Percentiles rank a stretch among this genome's conserved stretches.
These are phyloP conservation scores for Dendrolimus houi DNA, from an alignment of 2,888 invertebrate species.

Conservation along the genomic window DNA sequence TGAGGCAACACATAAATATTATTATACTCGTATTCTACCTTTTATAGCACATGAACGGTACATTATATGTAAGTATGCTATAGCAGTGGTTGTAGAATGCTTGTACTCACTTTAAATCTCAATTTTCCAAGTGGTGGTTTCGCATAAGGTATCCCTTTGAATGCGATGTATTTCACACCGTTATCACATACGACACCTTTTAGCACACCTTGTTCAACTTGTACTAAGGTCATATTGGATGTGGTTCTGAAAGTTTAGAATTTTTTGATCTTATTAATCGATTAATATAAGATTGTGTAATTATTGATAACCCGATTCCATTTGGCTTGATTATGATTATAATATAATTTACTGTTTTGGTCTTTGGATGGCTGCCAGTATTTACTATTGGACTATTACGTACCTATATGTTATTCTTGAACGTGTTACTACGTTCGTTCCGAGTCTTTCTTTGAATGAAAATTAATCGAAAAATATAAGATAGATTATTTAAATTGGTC, in stretches of 20 bases:
- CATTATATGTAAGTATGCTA: too few species aligned
- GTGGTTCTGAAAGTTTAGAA: constrained; percentile 21
- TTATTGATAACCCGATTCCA: background rate
- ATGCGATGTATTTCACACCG: constrained; percentile 46
- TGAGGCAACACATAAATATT: too few species aligned
- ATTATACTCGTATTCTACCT: too few species aligned
- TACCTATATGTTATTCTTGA: background rate
- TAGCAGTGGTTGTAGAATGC: constrained; percentile 1
- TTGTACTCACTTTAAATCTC: constrained; percentile 74
- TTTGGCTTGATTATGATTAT: background rate
- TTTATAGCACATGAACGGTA: too few species aligned
- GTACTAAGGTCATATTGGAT: constrained; percentile 37
- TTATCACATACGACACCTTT: constrained; percentile 41
- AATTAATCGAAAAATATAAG: too few species aligned
- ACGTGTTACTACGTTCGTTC: too few species aligned
- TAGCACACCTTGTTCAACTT: constrained; percentile 46
- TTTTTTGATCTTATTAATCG: constrained; percentile 1
- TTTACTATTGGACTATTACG: background rate
- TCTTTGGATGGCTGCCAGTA: constrained; percentile 17
- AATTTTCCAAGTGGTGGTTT: constrained; percentile 74
- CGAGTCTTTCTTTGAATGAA: too few species aligned
- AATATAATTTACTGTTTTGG: constrained; percentile 4
- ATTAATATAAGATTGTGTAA: background rate
- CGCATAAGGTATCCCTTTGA: constrained; percentile 78
- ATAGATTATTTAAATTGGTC: too few species aligned